phyloP scores from a whole-genome alignment of 1,140 invertebrate species.

The Xylocopa sonorina region DNA sequence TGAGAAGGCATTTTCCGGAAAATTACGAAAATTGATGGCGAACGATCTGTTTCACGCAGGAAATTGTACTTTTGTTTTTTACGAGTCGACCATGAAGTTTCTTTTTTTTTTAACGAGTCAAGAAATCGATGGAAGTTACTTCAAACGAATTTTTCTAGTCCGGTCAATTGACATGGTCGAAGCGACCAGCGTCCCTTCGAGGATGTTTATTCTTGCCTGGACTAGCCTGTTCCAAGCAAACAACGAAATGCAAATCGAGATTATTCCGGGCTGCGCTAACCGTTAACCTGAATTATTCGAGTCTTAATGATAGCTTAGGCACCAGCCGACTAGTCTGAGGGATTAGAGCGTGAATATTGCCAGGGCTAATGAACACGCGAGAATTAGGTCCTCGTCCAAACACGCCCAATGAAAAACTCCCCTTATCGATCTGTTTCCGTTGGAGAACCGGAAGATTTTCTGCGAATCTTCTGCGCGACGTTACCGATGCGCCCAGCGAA shows the following conservation, averaged over 20 bases:
- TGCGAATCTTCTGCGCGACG: no score
- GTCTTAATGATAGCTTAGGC: conserved; percentile 82
- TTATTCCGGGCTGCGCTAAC: conserved; percentile 76
- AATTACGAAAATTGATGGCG: no score
- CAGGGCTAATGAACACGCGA: conserved; percentile 76
- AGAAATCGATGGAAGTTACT: conserved; percentile 14
- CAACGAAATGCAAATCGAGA: conserved; percentile 81
- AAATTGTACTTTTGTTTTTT: no score
- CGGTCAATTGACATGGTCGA: conserved; percentile 29
- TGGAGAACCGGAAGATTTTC: no score
- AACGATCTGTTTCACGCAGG: no score
- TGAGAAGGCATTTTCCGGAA: neutral
- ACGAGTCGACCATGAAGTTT: no score
- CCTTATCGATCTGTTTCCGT: conserved; percentile 5
- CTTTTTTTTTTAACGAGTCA: no score
- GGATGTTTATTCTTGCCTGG: conserved; percentile 74
- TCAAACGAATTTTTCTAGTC: conserved; percentile 37
- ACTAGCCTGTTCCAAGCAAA: conserved; percentile 68
- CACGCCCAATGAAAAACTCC: conserved; percentile 57
- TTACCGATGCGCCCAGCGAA: no score
- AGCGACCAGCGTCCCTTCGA: conserved; percentile 37
- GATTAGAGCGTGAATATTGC: conserved; percentile 81
- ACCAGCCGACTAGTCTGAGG: conserved; percentile 79
- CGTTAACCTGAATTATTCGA: conserved; percentile 83
- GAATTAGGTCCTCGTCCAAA: conserved; percentile 65